Evolutionary conservation across 1,140 invertebrate species (phyloP), one percentile per base, ranked within the genome.

Genomic region (Drosophila burlai): DNA sequence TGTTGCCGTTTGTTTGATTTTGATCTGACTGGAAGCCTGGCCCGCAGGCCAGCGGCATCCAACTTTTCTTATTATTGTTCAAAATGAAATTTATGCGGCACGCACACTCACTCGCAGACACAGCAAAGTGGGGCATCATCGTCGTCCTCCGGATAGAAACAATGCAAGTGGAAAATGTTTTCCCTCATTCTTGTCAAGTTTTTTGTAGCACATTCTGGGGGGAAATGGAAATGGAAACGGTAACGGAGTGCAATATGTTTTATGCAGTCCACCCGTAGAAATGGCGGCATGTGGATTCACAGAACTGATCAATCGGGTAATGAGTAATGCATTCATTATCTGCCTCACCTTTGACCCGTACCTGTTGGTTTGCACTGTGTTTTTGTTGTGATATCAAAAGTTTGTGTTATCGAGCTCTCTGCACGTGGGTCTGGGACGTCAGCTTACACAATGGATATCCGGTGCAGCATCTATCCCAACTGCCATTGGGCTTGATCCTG

Each of bases 31-130:
- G 46, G 46, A 59, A 73, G 66, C 64, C 49, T 64, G 73, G 58
- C 45, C 85, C 59, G 59, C 81, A 62, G 81, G 73, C 84, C 79
- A 81, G 83, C 72, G 68, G 47, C 81, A 75, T 64, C 63, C 81
- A 90, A 90, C 84, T 90, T 89, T 89, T 90, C 74, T 81, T 90
- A 84, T 89, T 89, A 84, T 84, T 84, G 74, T 81, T 74, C 46
- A 78, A 84, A 87, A 76, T 84, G 84, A 75, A 75, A 81, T 83
- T 72, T 61, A 78, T 80, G 50, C 64, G 61, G 59, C 64, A 54
- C 71, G 64, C 43, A 69, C 66, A 69, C 45, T 65, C 40, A n/a
- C 24, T 57, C 47, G 47, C 40, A 61, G 31, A 59, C 31, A 67
- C 18, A 45, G 31, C 42, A 89, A 87, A 89, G 77, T 87, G 84